Percentiles rank a stretch among this genome's conserved stretches.
Evolutionary conservation across 1,140 invertebrate species (phyloP).

Genomic region (Neodiprion pinetum): DNA sequence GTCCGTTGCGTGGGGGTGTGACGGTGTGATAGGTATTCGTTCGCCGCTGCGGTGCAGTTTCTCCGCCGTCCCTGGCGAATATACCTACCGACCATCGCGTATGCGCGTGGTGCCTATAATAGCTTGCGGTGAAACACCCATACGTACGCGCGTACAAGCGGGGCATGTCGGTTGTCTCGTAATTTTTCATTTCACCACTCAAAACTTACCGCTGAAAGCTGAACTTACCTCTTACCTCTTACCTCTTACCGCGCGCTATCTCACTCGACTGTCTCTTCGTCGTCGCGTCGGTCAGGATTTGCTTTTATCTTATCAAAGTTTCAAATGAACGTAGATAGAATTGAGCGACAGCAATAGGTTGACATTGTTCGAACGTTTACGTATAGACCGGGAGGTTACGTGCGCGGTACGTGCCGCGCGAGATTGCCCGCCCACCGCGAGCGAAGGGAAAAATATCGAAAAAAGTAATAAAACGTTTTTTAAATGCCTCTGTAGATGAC

Average conservation of each 20-base stretch:
- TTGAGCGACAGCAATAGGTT: conserved; percentile 30
- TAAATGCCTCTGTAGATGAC: background rate
- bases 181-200: conserved; percentile 24
- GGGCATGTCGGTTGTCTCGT: conserved; percentile 32
- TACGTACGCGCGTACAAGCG: conserved; percentile 10
- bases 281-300: conserved; percentile 17
- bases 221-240: too few species aligned
- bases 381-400: conserved; percentile 18
- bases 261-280: conserved; percentile 9
- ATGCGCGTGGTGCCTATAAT: background rate
- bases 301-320: conserved; percentile 4
- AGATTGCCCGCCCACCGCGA: conserved; percentile 24
- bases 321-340: conserved; percentile 23
- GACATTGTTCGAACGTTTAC: conserved; percentile 27
- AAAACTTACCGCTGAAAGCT: background rate
- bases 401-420: background rate
- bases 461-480: background rate
- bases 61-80: background rate
- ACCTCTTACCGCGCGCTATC: background rate
- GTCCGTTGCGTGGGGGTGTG: background rate
- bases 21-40: background rate
- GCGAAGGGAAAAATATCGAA: conserved; percentile 19
- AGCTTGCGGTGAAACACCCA: conserved; percentile 15
- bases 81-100: background rate
- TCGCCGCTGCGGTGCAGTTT: background rate